A percentile compares a stretch with the other conserved stretches of the same genome.
Evolutionary conservation across 2,888 invertebrate genomes (phyloP).

Genomic region (Cremastinae sp.): DNA sequence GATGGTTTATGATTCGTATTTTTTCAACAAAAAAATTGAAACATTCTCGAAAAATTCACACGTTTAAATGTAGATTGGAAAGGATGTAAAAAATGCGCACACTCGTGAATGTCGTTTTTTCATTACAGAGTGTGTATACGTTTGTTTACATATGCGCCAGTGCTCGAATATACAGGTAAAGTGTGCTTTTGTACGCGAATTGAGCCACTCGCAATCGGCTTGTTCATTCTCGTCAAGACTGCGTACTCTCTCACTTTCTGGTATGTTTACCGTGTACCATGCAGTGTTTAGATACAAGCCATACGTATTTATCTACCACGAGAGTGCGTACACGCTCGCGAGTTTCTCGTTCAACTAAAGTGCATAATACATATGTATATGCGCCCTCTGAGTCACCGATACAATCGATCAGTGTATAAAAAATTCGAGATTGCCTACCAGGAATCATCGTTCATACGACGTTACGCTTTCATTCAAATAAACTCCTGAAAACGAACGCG

Average conservation of each 20-base stretch:
- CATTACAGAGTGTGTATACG: not conserved
- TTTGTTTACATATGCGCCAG: not conserved
- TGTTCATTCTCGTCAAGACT: slow-evolving; percentile 27
- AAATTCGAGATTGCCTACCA: slow-evolving; percentile 34
- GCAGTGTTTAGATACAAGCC: slow-evolving; percentile 47
- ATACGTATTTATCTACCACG: slow-evolving; percentile 51
- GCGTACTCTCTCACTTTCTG: slow-evolving; percentile 4
- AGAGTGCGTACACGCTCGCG: slow-evolving; percentile 43
- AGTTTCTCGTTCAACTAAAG: slow-evolving; percentile 26
- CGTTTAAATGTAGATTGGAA: not conserved
- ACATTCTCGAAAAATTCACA: too few relatives aligned
- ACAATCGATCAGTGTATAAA: slow-evolving; percentile 47
- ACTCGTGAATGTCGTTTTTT: too few relatives aligned
- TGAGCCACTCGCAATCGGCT: slow-evolving; percentile 21
- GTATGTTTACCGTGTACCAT: slow-evolving; percentile 27
- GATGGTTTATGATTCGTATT: too few relatives aligned
- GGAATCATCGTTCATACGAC: slow-evolving; percentile 3
- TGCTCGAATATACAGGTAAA: slow-evolving; percentile 42
- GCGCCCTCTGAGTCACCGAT: slow-evolving; percentile 12
- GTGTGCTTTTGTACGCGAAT: slow-evolving; percentile 29
- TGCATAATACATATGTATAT: slow-evolving; percentile 41
- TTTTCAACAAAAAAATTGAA: too few relatives aligned
- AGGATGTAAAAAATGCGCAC: not conserved
- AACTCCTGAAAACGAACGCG: too few relatives aligned
- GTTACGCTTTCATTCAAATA: not conserved